Base-by-base conservation (phyloP, 2,888 invertebrate genomes). In the Xanthorhoe designata region DNA sequence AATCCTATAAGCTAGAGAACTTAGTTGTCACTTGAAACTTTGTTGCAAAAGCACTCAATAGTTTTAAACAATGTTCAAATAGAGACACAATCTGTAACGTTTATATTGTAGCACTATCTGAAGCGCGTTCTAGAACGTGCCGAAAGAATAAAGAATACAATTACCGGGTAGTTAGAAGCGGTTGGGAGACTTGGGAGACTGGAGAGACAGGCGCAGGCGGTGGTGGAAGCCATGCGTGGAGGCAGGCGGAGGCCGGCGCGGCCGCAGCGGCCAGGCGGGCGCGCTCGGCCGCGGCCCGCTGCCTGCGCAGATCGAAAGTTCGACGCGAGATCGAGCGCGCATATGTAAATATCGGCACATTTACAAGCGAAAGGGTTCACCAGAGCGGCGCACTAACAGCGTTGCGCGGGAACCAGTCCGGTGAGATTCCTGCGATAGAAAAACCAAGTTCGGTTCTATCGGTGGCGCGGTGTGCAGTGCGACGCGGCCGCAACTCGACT, bases 371-470 rank as follows among this genome's bases (percentile, higher is more conserved):
- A 92, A 92, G 92, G 92, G 92, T 92, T 93, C 92, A 93, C 92
- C 92, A 88, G 89, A 92, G 90, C 91, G 92, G 90, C 91, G 91
- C 92, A 91, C 91, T 92, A 90, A 91, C 91, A 88, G 90, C 86
- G 90, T 89, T 91, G 89, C 89, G 91, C 90, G 90, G 92, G 94
- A 95, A 95, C 95, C 94, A 94, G 95, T 95, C 94, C 94, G 94
- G 94, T 94, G 91, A 94, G 94, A 94, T 95, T 94, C 94, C 94
- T 94, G 94, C 91, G 92, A 91, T 91, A 91, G 94, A 94, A 94
- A 94, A 94, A 87, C 83, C 80, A 88, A 85, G 87, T 86, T 87
- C 81, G 81, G 86, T 85, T 87, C 84, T 89, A 90, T 90, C 90
- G 88, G 89, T 87, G 85, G 70, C 83, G 79, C 89, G 87, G 84